Evolutionary conservation across 1,140 invertebrate genomes (phyloP), one percentile per base, ranked within the genome.

Genomic region (Ganaspis sp.): DNA sequence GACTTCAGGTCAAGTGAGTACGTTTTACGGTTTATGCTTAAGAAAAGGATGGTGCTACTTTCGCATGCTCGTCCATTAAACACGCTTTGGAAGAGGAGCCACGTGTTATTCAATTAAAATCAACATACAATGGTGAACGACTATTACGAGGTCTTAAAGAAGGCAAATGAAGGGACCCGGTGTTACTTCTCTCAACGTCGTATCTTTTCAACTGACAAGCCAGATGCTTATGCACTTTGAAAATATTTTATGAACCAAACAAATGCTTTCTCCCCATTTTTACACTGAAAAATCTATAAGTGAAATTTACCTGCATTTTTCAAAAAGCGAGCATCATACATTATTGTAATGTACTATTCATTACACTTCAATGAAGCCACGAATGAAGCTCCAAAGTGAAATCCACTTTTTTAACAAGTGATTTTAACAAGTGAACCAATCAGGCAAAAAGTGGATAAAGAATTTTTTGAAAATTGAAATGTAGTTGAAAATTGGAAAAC

Each of bases 41-140:
- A 29, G 23, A 4, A 64, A 29, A 64, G 26, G 58, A 64, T 64
- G 26, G 29, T 11, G 29, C 23, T n/a, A 34, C 58, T 64, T 64
- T 64, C 26, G 26, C 58, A 64, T 64, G 4, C 21, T 29, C 58
- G 23, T 64, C 58, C 23, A 64, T 64, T 26, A n/a, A 34, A 29
- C 26, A 64, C 53, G 53, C 53, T 58, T 58, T 58, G 19, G 21
- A 23, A 58, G n/a, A n/a, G 53, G 23, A 64, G 58, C 58, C 23
- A 64, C 58, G 58, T 64, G 58, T 64, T 64, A 64, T 64, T 64
- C 58, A 64, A 34, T 64, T 64, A 64, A 64, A 64, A 64, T 64
- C 58, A 64, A 64, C 58, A 64, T 64, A 64, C 58, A 64, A 64
- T 64, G 58, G 58, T 64, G 58, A 64, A 64, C 15, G 58, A 64